Conservation (phyloP, 2,113 vertebrate genomes). For the Perccottus glenii region DNA sequence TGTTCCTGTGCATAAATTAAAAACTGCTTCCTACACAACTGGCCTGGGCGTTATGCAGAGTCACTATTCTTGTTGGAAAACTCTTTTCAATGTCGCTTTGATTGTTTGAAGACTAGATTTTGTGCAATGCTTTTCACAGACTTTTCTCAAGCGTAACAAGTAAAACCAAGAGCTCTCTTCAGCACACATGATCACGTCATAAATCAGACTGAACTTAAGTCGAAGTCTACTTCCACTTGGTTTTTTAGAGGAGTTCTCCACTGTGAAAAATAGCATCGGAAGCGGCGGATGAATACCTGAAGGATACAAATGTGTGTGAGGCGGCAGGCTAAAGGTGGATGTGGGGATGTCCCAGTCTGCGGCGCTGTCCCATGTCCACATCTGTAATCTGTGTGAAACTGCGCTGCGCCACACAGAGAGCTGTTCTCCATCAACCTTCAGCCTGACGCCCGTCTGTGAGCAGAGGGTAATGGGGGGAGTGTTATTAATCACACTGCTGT, state of each 20-base stretch:
- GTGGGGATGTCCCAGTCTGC: neutral
- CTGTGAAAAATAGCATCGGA: constrained; percentile 62
- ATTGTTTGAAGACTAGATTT: neutral
- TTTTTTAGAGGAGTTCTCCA: constrained; percentile 46
- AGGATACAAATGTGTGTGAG: constrained; percentile 62
- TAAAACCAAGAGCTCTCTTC: constrained; percentile 17
- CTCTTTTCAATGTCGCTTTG: constrained; percentile 7
- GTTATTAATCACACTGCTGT: constrained; percentile 71
- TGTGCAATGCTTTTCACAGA: neutral
- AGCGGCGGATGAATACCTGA: constrained; percentile 64
- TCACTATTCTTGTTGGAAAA: neutral
- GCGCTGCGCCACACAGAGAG: constrained; percentile 56
- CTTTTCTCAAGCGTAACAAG: constrained; percentile 26
- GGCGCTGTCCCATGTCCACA: constrained; percentile 54
- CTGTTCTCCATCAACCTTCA: constrained; percentile 77
- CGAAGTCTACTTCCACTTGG: constrained; percentile 24
- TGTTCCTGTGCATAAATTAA: constrained; percentile 84
- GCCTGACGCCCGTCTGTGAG: constrained; percentile 74
- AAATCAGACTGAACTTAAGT: constrained; percentile 57
- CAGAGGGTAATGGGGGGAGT: constrained; percentile 70
- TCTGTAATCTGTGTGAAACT: constrained; percentile 66
- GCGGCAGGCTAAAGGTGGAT: constrained; percentile 42
- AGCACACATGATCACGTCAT: constrained; percentile 31
- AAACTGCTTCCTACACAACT: constrained; percentile 75
- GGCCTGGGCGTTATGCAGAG: constrained; percentile 40